Conservation (phyloP, 2,113 vertebrate species). For the Acanthisitta chloris region DNA sequence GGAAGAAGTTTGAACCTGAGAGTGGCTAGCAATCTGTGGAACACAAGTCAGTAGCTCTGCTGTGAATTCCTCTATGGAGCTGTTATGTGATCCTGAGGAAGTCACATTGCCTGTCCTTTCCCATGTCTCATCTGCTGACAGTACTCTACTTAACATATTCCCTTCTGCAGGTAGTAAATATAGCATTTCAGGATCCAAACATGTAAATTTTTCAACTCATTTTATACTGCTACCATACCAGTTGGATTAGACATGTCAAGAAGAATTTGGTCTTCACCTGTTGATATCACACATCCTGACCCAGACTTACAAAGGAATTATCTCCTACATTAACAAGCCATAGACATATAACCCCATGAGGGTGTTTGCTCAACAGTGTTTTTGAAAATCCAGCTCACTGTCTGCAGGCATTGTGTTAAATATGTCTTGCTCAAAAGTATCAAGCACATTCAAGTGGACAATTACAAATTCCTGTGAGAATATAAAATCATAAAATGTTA, state of each 20-base stretch:
- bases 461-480: not conserved
- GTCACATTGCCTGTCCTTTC: not conserved
- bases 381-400: not conserved
- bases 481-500: not conserved
- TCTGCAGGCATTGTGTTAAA: not conserved
- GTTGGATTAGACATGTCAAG: not conserved
- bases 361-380: not conserved
- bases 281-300: not conserved
- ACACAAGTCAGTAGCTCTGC: conserved; percentile 30
- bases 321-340: not conserved
- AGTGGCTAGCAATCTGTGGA: conserved; percentile 15
- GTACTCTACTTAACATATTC: conserved; percentile 9
- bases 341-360: not conserved
- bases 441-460: not conserved
- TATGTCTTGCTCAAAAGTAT: not conserved
- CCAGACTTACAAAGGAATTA: not conserved
- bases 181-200: not conserved
- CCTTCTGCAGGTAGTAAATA: not conserved
- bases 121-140: not conserved
- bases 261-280: not conserved
- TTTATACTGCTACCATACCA: not conserved
- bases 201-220: not conserved
- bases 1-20: not conserved
- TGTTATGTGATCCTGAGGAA: conserved; percentile 61
- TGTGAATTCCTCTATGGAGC: conserved; percentile 39